Base-by-base conservation (phyloP, 2,888 invertebrate genomes). In the Agrochola circellaris region DNA sequence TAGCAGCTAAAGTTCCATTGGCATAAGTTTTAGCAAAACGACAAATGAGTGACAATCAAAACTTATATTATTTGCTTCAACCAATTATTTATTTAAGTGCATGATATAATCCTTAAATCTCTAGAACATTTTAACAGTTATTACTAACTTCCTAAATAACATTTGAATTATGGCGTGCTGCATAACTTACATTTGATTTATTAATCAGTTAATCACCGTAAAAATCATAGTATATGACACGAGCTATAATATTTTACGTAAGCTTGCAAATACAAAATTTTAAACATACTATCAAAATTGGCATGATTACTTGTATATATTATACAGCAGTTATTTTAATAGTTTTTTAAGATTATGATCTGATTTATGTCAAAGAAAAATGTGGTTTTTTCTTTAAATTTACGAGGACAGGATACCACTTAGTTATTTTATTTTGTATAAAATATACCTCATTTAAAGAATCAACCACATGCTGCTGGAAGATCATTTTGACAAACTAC, bases 271-370 rank as follows among this genome's bases (percentile, higher is more conserved):
- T 73, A 58, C 48, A 65, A 73, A 60, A 67, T 74, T 66, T 48
- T 13, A 61, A 38, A 48, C 23, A 58, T 38, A 62, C 23, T 69
- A 26, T 48, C 23, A 68, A 77, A 34, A 81, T 77, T 80, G 73
- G 85, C 87, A 85, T 86, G 87, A 66, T 48, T 56, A 69, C 51
- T 84, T 72, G 65, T 81, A 68, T n/a, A n/a, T 80, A 61, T 58
- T 71, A 61, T 82, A 60, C 20, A 64, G 30, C 56, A 68, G 7
- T 62, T 67, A 65, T 73, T 70, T 66, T 26, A 42, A 34, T 54
- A 26, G 15, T 60, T 78, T 75, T 61, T 45, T 48, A 26, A 26
- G 23, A 61, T 68, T 61, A 67, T 62, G 54, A 62, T 51, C n/a
- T 69, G n/a, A 60, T 67, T 69, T 66, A 23, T 70, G 38, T 65